Percentiles rank a stretch among this genome's conserved stretches.
These are phyloP conservation scores for Caenorhabditis sp. DNA, from an alignment of 2,888 invertebrate species.

Conservation along the genomic window DNA sequence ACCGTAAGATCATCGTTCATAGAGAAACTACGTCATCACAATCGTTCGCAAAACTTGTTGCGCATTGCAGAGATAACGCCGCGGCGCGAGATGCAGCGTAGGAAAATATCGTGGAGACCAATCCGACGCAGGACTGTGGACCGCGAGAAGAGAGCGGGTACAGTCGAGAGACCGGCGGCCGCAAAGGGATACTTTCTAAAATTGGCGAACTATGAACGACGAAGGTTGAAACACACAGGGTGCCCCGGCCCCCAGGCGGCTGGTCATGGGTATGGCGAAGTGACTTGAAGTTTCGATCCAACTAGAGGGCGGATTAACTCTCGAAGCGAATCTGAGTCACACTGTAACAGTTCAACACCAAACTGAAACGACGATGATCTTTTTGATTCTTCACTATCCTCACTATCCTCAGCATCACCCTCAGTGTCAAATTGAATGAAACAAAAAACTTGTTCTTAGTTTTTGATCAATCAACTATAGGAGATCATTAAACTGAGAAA, in stretches of 20 bases:
- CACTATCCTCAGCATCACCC: too few relatives aligned
- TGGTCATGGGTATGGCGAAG: slow-evolving; percentile 11
- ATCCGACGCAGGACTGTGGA: slow-evolving; percentile 52
- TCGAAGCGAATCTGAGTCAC: not conserved
- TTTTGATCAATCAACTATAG: slow-evolving; percentile 61
- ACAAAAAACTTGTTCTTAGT: slow-evolving; percentile 49
- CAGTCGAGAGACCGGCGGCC: slow-evolving; percentile 32
- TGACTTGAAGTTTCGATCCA: not conserved
- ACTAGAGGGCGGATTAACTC: too few relatives aligned
- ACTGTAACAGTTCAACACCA: not conserved
- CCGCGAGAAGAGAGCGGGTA: slow-evolving; percentile 35
- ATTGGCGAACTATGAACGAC: slow-evolving; percentile 75
- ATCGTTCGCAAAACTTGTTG: slow-evolving; percentile 73
- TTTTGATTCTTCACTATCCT: not conserved
- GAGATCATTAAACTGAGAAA: slow-evolving; percentile 35
- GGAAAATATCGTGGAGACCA: slow-evolving; percentile 68
- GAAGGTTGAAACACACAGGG: slow-evolving; percentile 65
- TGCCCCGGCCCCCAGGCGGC: slow-evolving; percentile 18
- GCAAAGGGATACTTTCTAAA: slow-evolving; percentile 61
- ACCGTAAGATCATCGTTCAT: slow-evolving; percentile 74
- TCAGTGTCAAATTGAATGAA: too few relatives aligned
- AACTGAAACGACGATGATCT: not conserved
- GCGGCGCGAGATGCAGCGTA: slow-evolving; percentile 61
- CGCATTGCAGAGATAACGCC: slow-evolving; percentile 52
- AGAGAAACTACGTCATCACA: slow-evolving; percentile 71